A percentile compares a stretch with the other conserved stretches of the same genome.
phyloP scores from a whole-genome alignment of 2,113 vertebrate genomes.

The Glaucidium brasilianum region DNA sequence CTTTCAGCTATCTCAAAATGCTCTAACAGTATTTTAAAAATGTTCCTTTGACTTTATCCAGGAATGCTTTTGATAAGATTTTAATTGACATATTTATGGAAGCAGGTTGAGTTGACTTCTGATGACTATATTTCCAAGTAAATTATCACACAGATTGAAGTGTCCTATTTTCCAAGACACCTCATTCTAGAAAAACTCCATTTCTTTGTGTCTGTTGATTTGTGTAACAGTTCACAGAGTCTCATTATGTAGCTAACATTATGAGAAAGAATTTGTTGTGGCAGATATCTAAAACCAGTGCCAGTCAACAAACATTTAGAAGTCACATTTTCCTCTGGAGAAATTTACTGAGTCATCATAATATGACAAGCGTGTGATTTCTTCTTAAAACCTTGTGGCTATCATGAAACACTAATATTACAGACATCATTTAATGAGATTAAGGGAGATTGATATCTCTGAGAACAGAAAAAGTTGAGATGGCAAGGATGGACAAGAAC shows the following conservation, averaged over 20 bases:
- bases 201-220: conserved; percentile 6
- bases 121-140: conserved; percentile 22
- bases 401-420: conserved; percentile 31
- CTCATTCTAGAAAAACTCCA: background rate
- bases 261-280: conserved; percentile 14
- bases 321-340: conserved; percentile 26
- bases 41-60: background rate
- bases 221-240: background rate
- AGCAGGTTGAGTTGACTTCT: background rate
- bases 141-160: conserved; percentile 2
- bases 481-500: background rate
- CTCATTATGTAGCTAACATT: conserved; percentile 12
- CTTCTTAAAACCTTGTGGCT: background rate
- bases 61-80: background rate
- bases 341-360: conserved; percentile 38
- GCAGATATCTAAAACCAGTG: conserved; percentile 1
- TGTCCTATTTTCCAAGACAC: background rate
- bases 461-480: background rate
- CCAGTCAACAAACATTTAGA: conserved; percentile 4
- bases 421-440: conserved; percentile 13
- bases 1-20: background rate
- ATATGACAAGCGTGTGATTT: conserved; percentile 24
- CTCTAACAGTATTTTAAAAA: background rate
- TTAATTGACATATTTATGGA: conserved; percentile 15
- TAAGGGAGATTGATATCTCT: background rate